These are phyloP conservation scores for Cuniculus paca DNA, from an alignment of 2,797 vertebrate species.

Conservation along the genomic window DNA sequence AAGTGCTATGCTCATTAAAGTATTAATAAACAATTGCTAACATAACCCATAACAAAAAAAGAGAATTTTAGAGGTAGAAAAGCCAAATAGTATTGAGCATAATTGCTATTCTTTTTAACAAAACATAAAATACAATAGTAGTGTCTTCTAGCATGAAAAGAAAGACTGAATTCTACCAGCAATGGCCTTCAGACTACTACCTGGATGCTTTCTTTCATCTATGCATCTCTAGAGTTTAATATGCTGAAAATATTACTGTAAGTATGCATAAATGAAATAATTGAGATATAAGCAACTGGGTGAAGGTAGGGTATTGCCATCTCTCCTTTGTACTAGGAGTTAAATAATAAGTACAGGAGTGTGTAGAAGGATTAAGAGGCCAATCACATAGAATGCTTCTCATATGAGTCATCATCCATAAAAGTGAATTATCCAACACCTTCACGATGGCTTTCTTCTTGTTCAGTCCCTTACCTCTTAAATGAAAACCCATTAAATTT, in stretches of 20 bases:
- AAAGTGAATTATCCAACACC: not conserved
- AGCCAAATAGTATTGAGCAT: not conserved
- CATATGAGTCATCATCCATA: rapidly evolving
- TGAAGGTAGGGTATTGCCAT: not conserved
- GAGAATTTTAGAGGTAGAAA: not conserved
- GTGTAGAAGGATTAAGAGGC: no score
- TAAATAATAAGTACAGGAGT: not conserved
- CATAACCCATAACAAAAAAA: not conserved
- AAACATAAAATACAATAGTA: not conserved
- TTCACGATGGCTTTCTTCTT: not conserved
- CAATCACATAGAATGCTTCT: not conserved
- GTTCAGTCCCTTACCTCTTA: not conserved
- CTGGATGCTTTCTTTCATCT: not conserved
- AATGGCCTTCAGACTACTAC: rapidly evolving
- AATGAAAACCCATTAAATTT: not conserved
- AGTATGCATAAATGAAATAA: not conserved
- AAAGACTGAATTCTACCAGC: rapidly evolving
- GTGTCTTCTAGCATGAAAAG: rapidly evolving
- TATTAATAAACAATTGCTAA: not conserved
- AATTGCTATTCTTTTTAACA: not conserved
- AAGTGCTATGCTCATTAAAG: not conserved
- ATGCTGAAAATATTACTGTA: not conserved
- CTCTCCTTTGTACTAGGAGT: not conserved
- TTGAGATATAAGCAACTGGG: no score
- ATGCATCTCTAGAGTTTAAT: not conserved